Percentiles rank a stretch among this genome's conserved stretches.
Evolutionary conservation across 2,113 vertebrate genomes (phyloP).

Genomic region (Seriola rivoliana): DNA sequence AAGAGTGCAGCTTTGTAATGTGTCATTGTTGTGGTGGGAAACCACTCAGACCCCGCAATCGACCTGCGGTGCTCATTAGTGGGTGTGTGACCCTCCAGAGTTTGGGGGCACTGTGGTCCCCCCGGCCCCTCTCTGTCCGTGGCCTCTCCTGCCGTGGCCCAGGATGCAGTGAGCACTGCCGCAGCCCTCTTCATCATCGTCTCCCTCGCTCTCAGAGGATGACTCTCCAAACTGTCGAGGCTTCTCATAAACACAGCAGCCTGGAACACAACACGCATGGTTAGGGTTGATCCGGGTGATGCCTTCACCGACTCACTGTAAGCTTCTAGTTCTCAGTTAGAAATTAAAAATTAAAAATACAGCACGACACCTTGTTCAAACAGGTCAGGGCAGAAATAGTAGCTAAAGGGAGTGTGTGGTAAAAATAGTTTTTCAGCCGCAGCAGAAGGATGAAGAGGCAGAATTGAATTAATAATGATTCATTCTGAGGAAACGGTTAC

Average conservation of each 20-base stretch:
- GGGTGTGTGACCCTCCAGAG: slow-evolving; percentile 78
- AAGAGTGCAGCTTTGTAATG: slow-evolving; percentile 63
- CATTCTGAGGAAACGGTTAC: background rate
- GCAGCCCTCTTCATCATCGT: slow-evolving; percentile 89
- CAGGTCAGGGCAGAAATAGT: background rate
- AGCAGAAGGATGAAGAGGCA: background rate
- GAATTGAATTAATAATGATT: background rate
- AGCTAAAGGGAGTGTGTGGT: background rate
- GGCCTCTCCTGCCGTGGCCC: slow-evolving; percentile 87
- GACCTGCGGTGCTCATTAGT: slow-evolving; percentile 55
- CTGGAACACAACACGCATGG: slow-evolving; percentile 71
- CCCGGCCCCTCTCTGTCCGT: slow-evolving; percentile 83
- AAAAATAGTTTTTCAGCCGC: slow-evolving; percentile 23
- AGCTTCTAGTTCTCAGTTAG: background rate
- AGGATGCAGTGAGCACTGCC: slow-evolving; percentile 93
- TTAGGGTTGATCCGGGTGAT: background rate
- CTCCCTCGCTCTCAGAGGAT: slow-evolving; percentile 93
- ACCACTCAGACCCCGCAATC: slow-evolving; percentile 20
- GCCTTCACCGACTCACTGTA: background rate
- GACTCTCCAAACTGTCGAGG: slow-evolving; percentile 92
- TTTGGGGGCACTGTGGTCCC: slow-evolving; percentile 77
- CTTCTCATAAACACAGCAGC: slow-evolving; percentile 95
- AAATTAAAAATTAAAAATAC: background rate
- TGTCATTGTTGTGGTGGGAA: slow-evolving; percentile 49
- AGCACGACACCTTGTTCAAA: background rate